A percentile compares a stretch with the other conserved stretches of the same genome.
Evolutionary conservation across 2,888 invertebrate genomes (phyloP).

Genomic region (Cremastobaeus sp.): DNA sequence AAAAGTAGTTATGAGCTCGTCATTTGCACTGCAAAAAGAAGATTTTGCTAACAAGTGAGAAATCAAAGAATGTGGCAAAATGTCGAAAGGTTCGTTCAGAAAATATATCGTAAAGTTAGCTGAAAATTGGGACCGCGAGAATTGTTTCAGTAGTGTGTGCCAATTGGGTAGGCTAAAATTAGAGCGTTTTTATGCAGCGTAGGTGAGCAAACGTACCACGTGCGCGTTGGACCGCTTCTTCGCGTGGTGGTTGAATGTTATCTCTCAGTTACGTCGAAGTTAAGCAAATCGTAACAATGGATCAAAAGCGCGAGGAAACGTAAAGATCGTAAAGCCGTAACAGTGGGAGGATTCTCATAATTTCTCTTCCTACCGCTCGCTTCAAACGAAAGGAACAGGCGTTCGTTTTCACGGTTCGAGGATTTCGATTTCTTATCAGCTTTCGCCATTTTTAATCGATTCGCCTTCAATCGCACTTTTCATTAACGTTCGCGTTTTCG

Average conservation of each 20-base stretch:
- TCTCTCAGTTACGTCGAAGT: slow-evolving; percentile 62
- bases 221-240: slow-evolving; percentile 57
- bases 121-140: slow-evolving; percentile 33
- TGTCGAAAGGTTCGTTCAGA: too few relatives aligned
- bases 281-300: slow-evolving; percentile 65
- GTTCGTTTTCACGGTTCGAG: slow-evolving; percentile 46
- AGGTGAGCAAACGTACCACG: slow-evolving; percentile 40
- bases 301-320: slow-evolving; percentile 58
- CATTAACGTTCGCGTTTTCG: not conserved
- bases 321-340: slow-evolving; percentile 61
- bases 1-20: too few relatives aligned
- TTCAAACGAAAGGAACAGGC: slow-evolving; percentile 57
- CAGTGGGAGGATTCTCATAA: slow-evolving; percentile 66
- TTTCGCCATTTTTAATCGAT: slow-evolving; percentile 25
- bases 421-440: slow-evolving; percentile 34
- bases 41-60: slow-evolving; percentile 17
- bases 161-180: slow-evolving; percentile 32
- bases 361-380: slow-evolving; percentile 63
- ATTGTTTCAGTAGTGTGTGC: slow-evolving; percentile 27
- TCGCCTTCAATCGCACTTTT: slow-evolving; percentile 4
- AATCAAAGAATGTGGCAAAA: not conserved
- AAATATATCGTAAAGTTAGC: too few relatives aligned
- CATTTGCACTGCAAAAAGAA: too few relatives aligned
- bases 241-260: slow-evolving; percentile 56
- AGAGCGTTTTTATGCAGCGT: slow-evolving; percentile 14